Base-by-base conservation (phyloP, 1,140 invertebrate species). In the Drosophila serrata region DNA sequence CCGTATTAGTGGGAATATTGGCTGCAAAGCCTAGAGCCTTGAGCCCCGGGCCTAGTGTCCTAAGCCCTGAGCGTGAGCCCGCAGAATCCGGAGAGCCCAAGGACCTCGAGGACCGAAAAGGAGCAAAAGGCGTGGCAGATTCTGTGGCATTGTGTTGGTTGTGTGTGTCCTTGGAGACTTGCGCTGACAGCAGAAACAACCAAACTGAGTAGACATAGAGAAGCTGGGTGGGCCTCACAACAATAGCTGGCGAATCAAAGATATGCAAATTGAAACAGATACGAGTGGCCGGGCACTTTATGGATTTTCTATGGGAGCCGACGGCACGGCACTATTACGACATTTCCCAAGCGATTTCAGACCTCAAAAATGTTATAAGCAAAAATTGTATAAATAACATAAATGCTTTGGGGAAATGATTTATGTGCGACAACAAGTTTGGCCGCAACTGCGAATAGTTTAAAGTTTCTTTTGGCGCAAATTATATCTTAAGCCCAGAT, bases 221-320 rank as follows among this genome's bases (percentile, higher is more conserved):
- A 45, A 62, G 35, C 27, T 35, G 64, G 42, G 49, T 60, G 55
- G 61, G 51, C 55, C 60, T n/a, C 57, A 57, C 57, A 69, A 59
- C 67, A 62, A 53, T 67, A 37, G 68, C 78, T 81, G 81, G 53
- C 65, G 81, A 90, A 90, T 90, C 85, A 90, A 90, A 90, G 85
- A 90, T 90, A 90, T 90, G 85, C 85, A 90, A 90, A 90, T 90
- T 90, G 85, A 90, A 90, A 90, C 86, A 90, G 85, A 90, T 90
- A 90, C 88, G 46, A 69, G 63, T 43, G 60, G 39, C 53, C 56
- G 62, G 37, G 68, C 58, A 73, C 62, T 78, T 81, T 78, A 76
- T 82, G 82, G 81, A 81, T 72, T 79, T 79, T 80, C 63, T 55
- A 77, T 87, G 55, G 72, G 40, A 79, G 55, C 77, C 74, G 57